Percentiles rank a stretch among this genome's conserved stretches.
Conservation (phyloP, 2,888 invertebrate species). For the Dichetophora obliterata region DNA sequence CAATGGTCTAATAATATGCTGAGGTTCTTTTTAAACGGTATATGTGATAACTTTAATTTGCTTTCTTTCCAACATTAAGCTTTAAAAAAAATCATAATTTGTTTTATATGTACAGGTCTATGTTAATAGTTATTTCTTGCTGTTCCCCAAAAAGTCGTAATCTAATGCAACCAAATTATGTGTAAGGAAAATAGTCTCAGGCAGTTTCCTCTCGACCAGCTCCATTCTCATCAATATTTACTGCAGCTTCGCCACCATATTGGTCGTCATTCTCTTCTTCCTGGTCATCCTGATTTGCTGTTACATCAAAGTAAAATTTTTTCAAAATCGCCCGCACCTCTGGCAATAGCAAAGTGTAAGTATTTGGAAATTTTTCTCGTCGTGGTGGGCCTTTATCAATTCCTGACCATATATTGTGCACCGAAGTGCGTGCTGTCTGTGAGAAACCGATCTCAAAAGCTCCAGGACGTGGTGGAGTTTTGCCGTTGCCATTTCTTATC, state of each 20-base stretch:
- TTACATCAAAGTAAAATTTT: conserved; percentile 62
- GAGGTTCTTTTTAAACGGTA: too few relatives aligned
- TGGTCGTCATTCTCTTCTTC: conserved; percentile 32
- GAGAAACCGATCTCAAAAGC: conserved; percentile 63
- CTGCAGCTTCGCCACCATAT: background rate
- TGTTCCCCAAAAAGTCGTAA: too few relatives aligned
- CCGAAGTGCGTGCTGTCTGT: conserved; percentile 64
- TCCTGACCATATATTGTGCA: conserved; percentile 59
- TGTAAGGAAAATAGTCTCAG: too few relatives aligned
- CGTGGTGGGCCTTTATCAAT: conserved; percentile 63
- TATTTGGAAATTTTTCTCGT: conserved; percentile 63
- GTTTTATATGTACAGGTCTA: too few relatives aligned
- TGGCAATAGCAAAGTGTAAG: conserved; percentile 56
- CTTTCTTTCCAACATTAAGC: too few relatives aligned
- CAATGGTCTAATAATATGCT: too few relatives aligned
- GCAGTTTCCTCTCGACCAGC: background rate
- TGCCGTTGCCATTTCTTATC: conserved; percentile 59
- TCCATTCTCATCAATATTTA: too few relatives aligned
- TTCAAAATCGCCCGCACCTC: conserved; percentile 58
- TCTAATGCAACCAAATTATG: too few relatives aligned
- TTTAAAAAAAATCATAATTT: too few relatives aligned
- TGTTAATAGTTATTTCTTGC: too few relatives aligned
- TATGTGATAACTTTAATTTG: too few relatives aligned
- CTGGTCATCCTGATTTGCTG: conserved; percentile 45
- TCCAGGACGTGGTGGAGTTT: conserved; percentile 56